These are phyloP conservation scores for Frieseomelitta varia DNA, from an alignment of 1,140 invertebrate genomes.

Conservation along the genomic window DNA sequence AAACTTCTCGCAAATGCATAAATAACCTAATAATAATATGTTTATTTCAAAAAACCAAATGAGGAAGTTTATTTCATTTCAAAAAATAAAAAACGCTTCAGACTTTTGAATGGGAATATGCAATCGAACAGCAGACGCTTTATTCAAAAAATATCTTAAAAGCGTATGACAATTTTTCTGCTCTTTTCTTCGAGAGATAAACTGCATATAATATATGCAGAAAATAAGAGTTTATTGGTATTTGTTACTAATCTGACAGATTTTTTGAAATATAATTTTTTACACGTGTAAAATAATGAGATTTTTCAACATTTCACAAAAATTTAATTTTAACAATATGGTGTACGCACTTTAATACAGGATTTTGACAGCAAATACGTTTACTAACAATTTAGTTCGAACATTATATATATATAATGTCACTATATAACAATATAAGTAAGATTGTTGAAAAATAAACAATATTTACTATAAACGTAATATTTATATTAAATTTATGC, in stretches of 20 bases:
- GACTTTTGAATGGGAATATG: neutral
- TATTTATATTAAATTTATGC: conserved; percentile 35
- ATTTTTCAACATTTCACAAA: neutral
- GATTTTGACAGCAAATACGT: neutral
- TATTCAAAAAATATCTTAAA: neutral
- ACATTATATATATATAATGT: too few species aligned
- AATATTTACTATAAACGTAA: conserved; percentile 6
- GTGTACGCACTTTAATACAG: neutral
- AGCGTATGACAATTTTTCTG: neutral
- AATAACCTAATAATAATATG: too few species aligned
- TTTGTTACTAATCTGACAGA: neutral
- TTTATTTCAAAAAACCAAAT: too few species aligned
- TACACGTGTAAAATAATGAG: neutral
- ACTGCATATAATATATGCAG: neutral
- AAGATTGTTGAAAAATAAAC: neutral
- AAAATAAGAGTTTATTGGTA: neutral
- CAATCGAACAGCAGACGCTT: neutral
- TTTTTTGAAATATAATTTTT: neutral
- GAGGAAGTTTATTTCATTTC: too few species aligned
- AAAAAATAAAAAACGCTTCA: too few species aligned
- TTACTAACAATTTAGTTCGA: neutral
- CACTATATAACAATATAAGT: neutral
- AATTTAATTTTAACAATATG: too few species aligned
- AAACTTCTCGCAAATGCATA: too few species aligned
- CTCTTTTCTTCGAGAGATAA: neutral